Base-by-base conservation (phyloP, 2,797 vertebrate genomes). In the Coccyzus lansbergi region DNA sequence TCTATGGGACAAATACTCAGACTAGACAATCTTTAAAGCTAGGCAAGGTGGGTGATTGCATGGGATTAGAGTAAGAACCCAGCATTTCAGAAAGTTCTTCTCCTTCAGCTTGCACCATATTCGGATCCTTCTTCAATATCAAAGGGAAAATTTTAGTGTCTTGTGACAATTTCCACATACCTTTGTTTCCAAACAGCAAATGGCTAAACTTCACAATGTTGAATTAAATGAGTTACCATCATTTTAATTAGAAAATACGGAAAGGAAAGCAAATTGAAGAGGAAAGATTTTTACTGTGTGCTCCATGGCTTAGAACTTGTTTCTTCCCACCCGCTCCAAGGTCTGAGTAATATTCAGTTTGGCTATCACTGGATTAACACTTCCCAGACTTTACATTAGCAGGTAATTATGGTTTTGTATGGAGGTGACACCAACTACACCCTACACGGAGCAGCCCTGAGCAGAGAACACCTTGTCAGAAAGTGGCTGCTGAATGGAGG, bases 121-220 rank as follows among this genome's bases (percentile, higher is more conserved):
- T 40, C 51, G 31, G 60, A 76, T 70, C 63, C 52, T 74, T 70
- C 74, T 65, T 72, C 49, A 77, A 49, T 49, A 63, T 79, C 21
- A 49, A 93, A 83, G 36, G 51, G 87, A 83, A 93, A 78, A 62
- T 82, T 84, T 76, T 72, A 83, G 51, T 52, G 51, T 88, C 92
- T 93, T 75, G 15, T 48, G 81, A 68, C 56, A 88, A 74, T 95
- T 86, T 71, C 84, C 5, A 3, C 48, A 18, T 44, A 59, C 63
- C 81, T 88, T 72, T 0, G 0, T 72, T 90, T 84, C 48, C 49
- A 48, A 56, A 69, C 15, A 56, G 70, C 13, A 77, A 58, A 62
- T 49, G 63, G 28, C 80, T 91, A 86, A 95, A 78, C 40, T 55
- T 86, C 48, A 49, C 31, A 38, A n/a, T 34, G 46, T 21, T 59